phyloP scores from a whole-genome alignment of 1,140 invertebrate species.

The Meloidogyne exigua region DNA sequence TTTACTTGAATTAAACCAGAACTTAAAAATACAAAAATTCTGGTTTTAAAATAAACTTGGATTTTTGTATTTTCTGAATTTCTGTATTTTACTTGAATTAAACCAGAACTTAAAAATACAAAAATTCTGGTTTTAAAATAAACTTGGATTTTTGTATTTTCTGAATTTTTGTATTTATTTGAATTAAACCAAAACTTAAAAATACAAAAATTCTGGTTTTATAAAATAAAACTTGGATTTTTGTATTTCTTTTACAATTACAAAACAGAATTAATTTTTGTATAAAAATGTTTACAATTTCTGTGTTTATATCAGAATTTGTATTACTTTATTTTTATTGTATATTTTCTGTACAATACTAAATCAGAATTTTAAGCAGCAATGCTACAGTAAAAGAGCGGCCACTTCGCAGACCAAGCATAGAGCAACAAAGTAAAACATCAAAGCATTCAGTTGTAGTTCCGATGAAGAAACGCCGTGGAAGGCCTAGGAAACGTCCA shows the following conservation, averaged over 20 bases:
- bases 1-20: not conserved
- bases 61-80: not conserved
- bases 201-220: too few species aligned
- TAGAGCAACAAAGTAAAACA: not conserved
- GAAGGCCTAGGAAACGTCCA: constrained; percentile 11
- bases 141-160: too few species aligned
- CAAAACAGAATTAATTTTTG: too few species aligned
- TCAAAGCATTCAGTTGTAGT: not conserved
- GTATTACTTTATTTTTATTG: not conserved
- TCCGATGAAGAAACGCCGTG: not conserved
- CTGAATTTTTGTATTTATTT: not conserved
- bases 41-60: too few species aligned
- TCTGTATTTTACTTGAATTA: not conserved
- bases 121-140: too few species aligned
- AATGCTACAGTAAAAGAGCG: not conserved
- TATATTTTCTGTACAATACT: not conserved
- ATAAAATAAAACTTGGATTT: too few species aligned
- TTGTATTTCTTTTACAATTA: too few species aligned
- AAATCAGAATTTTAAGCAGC: not conserved
- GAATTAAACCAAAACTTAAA: too few species aligned
- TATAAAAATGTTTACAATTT: too few species aligned
- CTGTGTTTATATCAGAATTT: too few species aligned
- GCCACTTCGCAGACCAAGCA: not conserved
- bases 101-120: too few species aligned
- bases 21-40: too few species aligned